phyloP scores from a whole-genome alignment of 2,113 vertebrate genomes.

The Actenoides lindsayi region DNA sequence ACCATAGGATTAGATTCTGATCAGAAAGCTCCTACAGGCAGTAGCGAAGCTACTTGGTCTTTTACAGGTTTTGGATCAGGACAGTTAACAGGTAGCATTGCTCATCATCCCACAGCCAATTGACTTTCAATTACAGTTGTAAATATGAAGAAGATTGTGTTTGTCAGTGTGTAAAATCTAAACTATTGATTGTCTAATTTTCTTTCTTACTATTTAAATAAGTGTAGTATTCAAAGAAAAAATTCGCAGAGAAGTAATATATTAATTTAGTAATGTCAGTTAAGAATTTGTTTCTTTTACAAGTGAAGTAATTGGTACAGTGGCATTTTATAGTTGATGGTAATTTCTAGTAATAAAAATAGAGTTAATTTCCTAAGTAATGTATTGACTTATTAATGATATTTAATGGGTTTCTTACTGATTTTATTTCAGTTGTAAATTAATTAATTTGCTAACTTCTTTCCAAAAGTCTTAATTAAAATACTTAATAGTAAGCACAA shows the following conservation, averaged over 20 bases:
- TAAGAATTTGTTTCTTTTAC: conserved; percentile 73
- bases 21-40: not conserved
- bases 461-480: conserved; percentile 76
- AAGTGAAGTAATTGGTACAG: conserved; percentile 69
- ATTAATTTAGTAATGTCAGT: conserved; percentile 72
- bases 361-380: conserved; percentile 75
- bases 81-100: not conserved
- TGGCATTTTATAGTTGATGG: conserved; percentile 72
- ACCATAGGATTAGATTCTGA: not conserved
- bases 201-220: conserved; percentile 19
- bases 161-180: conserved; percentile 21
- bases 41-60: not conserved
- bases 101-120: not conserved
- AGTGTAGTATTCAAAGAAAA: conserved; percentile 18
- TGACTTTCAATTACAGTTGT: conserved; percentile 31
- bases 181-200: conserved; percentile 21
- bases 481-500: conserved; percentile 7
- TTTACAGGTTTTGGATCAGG: not conserved
- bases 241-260: conserved; percentile 59
- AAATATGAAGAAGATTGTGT: conserved; percentile 22
- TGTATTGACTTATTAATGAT: conserved; percentile 81
- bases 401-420: conserved; percentile 73
- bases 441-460: conserved; percentile 74
- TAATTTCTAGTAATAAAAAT: conserved; percentile 78
- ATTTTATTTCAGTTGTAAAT: conserved; percentile 74